Evolutionary conservation across 2,113 vertebrate species (phyloP).

Genomic region (Anseranas semipalmata): DNA sequence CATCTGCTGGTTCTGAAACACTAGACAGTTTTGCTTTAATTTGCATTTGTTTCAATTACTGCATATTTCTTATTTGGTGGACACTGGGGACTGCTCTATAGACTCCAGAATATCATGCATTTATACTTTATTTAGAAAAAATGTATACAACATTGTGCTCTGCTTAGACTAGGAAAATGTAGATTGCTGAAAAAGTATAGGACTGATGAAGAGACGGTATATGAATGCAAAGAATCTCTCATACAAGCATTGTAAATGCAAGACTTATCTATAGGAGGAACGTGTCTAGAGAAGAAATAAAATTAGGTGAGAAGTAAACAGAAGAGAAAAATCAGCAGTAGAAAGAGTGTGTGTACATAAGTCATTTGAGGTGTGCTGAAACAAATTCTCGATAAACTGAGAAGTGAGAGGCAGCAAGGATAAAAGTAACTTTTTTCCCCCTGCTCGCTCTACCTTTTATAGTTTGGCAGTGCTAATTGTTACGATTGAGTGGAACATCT

Average conservation of each 20-base stretch:
- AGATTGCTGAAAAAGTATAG: background rate
- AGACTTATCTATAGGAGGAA: background rate
- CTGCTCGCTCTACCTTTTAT: background rate
- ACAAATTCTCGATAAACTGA: background rate
- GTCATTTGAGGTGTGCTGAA: background rate
- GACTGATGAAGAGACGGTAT: background rate
- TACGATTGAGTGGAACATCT: background rate
- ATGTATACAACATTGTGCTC: background rate
- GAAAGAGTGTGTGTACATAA: background rate
- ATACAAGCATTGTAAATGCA: background rate
- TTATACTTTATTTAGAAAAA: background rate
- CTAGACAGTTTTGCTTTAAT: background rate
- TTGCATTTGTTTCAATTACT: background rate
- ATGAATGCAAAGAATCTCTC: background rate
- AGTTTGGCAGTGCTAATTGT: background rate
- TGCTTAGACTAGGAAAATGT: background rate
- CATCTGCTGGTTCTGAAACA: background rate
- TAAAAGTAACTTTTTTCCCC: background rate
- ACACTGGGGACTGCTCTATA: background rate
- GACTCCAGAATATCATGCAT: background rate
- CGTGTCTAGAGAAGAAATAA: background rate
- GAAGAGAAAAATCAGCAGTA: background rate
- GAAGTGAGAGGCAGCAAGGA: background rate
- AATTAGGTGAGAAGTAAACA: background rate
- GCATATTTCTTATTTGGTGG: background rate